Conservation (phyloP, 2,888 invertebrate species). For the Ryuthela nishihirai region DNA sequence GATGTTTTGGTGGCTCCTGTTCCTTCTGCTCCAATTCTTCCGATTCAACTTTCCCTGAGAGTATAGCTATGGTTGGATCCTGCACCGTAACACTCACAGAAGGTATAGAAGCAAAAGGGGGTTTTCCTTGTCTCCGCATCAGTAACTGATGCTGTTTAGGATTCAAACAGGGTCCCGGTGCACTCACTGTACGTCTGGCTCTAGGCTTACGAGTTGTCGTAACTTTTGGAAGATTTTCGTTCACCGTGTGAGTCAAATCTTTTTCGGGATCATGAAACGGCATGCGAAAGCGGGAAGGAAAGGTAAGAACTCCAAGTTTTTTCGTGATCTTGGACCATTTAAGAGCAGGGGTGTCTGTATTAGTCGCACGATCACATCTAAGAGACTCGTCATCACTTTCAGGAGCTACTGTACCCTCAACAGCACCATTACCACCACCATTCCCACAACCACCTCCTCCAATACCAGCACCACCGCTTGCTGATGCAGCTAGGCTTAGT, state of each 20-base stretch:
- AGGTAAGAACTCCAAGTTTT: conserved; percentile 27
- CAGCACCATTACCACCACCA: conserved; percentile 1
- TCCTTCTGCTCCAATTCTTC: no score
- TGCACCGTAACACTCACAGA: conserved; percentile 35
- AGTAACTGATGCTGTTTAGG: conserved; percentile 19
- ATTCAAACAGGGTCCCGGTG: conserved; percentile 28
- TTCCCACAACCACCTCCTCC: conserved; percentile 7
- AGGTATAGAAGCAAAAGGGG: conserved; percentile 31
- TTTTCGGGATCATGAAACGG: conserved; percentile 30
- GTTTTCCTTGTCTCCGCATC: conserved; percentile 12
- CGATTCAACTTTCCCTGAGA: conserved; percentile 21
- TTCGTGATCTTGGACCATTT: conserved; percentile 34
- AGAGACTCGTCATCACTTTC: conserved; percentile 25
- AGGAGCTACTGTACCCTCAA: conserved; percentile 12
- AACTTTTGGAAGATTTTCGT: conserved; percentile 1
- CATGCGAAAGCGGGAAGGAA: conserved; percentile 26
- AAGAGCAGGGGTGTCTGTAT: conserved; percentile 35
- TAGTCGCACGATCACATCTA: conserved; percentile 30
- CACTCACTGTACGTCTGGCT: conserved; percentile 35
- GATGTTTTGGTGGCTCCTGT: conserved; percentile 7
- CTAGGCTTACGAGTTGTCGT: conserved; percentile 17
- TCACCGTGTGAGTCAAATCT: conserved; percentile 1
- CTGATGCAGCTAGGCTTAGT: conserved; percentile 14
- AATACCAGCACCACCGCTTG: neutral
- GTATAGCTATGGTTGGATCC: conserved; percentile 9